These are phyloP conservation scores for Pilophorus perplexus DNA, from an alignment of 2,888 invertebrate species.

Conservation along the genomic window DNA sequence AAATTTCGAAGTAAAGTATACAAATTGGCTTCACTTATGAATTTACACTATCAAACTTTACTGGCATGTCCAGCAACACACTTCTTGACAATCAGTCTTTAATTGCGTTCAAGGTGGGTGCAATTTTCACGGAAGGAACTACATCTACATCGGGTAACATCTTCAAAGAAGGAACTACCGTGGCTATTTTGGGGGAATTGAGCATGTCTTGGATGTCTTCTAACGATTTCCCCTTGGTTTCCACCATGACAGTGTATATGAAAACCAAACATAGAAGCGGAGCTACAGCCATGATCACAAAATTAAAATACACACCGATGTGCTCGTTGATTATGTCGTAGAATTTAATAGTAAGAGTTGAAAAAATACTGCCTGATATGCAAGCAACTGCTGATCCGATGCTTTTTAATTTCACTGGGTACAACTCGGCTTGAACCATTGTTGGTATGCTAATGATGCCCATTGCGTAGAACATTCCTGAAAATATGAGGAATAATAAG, in stretches of 20 bases:
- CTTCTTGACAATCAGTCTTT: too few relatives aligned
- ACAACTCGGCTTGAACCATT: conserved; percentile 63
- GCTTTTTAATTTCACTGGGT: conserved; percentile 63
- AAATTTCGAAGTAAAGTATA: too few relatives aligned
- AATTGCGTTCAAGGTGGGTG: too few relatives aligned
- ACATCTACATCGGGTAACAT: too few relatives aligned
- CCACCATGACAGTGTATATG: conserved; percentile 61
- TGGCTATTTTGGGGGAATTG: neutral
- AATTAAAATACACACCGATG: conserved; percentile 65
- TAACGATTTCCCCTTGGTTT: conserved; percentile 70
- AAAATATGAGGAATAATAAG: conserved; percentile 58
- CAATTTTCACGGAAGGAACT: too few relatives aligned
- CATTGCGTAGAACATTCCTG: conserved; percentile 60
- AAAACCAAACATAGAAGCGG: conserved; percentile 56
- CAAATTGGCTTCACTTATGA: too few relatives aligned
- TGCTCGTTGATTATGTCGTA: conserved; percentile 60
- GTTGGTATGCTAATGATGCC: conserved; percentile 63
- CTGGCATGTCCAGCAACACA: too few relatives aligned
- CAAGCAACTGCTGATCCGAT: conserved; percentile 60
- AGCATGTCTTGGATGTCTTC: conserved; percentile 61
- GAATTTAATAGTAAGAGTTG: conserved; percentile 60
- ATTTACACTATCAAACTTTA: too few relatives aligned
- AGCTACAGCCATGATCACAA: conserved; percentile 61
- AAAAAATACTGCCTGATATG: conserved; percentile 58
- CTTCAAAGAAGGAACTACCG: too few relatives aligned